Evolutionary conservation across 2,797 vertebrate genomes (phyloP).

Genomic region (Glyptemys insculpta): DNA sequence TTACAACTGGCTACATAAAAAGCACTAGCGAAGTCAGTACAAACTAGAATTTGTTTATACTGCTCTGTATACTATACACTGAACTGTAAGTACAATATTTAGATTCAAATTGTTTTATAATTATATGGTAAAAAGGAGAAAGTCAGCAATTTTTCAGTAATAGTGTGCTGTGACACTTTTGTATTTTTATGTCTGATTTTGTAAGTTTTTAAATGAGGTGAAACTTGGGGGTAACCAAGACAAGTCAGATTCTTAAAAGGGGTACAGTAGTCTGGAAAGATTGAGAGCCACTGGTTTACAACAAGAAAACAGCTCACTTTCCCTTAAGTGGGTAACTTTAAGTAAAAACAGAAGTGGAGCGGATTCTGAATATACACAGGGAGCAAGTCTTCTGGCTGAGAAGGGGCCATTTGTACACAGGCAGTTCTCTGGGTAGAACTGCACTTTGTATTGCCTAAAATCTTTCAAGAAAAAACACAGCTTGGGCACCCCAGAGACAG

Average conservation of each 20-base stretch:
- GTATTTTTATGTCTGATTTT: too few species aligned
- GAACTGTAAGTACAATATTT: too few species aligned
- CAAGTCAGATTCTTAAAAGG: too few species aligned
- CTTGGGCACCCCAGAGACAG: not conserved
- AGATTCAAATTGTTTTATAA: not conserved
- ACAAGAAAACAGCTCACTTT: not conserved
- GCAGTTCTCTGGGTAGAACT: not conserved
- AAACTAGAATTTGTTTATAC: too few species aligned
- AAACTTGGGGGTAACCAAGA: too few species aligned
- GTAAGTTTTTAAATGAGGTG: too few species aligned
- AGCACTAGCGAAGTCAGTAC: too few species aligned
- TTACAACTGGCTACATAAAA: too few species aligned
- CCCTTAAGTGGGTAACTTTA: not conserved
- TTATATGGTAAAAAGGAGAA: not conserved
- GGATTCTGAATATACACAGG: rapidly evolving
- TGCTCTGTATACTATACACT: too few species aligned
- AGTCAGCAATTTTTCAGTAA: too few species aligned
- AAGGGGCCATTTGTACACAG: not conserved
- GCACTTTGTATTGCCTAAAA: not conserved
- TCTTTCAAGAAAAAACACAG: not conserved
- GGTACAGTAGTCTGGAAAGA: too few species aligned
- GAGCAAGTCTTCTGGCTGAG: not conserved
- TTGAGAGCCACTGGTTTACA: not conserved
- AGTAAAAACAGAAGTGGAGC: not conserved
- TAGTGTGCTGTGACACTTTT: too few species aligned